These are phyloP conservation scores for Anneissia japonica DNA, from an alignment of 35 echinoderm and acorn worm genomes.

Conservation along the genomic window DNA sequence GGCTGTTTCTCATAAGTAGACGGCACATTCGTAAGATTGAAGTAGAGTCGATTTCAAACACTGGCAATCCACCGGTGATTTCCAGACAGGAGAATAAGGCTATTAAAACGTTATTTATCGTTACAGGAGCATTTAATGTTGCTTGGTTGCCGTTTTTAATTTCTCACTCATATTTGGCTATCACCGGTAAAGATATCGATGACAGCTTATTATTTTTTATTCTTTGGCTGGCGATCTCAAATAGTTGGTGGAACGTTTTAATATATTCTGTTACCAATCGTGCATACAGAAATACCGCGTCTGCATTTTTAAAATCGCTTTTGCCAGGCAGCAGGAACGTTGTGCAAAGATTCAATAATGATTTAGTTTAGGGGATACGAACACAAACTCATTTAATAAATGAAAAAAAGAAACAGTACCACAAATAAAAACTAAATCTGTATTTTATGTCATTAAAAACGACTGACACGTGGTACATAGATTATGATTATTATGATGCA, in stretches of 20 bases:
- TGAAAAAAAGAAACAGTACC: background rate
- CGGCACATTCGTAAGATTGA: background rate
- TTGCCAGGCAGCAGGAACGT: background rate
- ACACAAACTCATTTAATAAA: background rate
- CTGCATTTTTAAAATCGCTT: background rate
- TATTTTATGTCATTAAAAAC: too few species aligned
- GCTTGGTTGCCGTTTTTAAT: background rate
- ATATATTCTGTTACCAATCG: background rate
- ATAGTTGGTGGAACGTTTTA: background rate
- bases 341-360: background rate
- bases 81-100: background rate
- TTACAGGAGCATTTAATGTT: background rate
- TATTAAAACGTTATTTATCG: background rate
- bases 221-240: background rate
- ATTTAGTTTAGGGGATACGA: background rate
- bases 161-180: background rate
- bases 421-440: too few species aligned
- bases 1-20: background rate
- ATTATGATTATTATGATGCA: too few species aligned
- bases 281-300: background rate
- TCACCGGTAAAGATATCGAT: background rate
- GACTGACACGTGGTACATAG: too few species aligned
- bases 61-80: background rate
- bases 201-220: background rate
- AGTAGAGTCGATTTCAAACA: background rate